These are phyloP conservation scores for Aurelia aurita complex sp. Pacific DNA, from an alignment of 30 jellyfish, hydroid and myxozoan species.

Conservation along the genomic window DNA sequence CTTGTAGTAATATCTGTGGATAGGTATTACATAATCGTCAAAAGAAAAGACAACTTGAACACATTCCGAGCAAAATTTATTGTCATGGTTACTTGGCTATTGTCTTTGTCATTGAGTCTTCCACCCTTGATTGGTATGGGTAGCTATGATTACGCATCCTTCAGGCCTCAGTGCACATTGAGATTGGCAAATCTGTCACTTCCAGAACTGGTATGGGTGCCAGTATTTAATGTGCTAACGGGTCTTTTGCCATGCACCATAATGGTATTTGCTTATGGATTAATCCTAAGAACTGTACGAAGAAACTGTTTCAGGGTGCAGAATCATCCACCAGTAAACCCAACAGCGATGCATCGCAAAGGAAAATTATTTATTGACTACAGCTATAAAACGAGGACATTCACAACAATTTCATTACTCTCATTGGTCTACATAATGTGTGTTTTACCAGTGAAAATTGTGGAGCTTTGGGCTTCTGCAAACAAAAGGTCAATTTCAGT, in stretches of 20 bases:
- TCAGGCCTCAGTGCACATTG: conserved; percentile 74
- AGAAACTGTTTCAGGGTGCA: conserved; percentile 91
- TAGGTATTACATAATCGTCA: conserved; percentile 87
- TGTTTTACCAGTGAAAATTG: conserved; percentile 60
- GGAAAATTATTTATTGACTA: conserved; percentile 86
- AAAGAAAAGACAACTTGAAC: conserved; percentile 85
- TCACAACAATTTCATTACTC: conserved; percentile 81
- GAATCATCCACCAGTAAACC: conserved; percentile 95
- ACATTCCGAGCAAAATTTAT: conserved; percentile 77
- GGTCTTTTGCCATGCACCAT: conserved; percentile 72
- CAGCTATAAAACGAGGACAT: conserved; percentile 93
- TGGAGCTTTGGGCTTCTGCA: conserved; percentile 48
- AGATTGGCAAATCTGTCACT: background rate
- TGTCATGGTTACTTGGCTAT: conserved; percentile 68
- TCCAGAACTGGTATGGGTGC: conserved; percentile 25
- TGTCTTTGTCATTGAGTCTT: conserved; percentile 51
- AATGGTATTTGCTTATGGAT: conserved; percentile 51
- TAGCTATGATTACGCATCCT: conserved; percentile 36
- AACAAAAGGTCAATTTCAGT: conserved; percentile 31
- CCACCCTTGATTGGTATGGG: conserved; percentile 88
- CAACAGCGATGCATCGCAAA: conserved; percentile 91
- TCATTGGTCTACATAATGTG: conserved; percentile 63
- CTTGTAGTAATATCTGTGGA: conserved; percentile 82
- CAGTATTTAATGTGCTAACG: conserved; percentile 17
- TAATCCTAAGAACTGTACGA: conserved; percentile 89